Conservation (phyloP, 2,888 invertebrate genomes). For the Eristalinus aeneus region DNA sequence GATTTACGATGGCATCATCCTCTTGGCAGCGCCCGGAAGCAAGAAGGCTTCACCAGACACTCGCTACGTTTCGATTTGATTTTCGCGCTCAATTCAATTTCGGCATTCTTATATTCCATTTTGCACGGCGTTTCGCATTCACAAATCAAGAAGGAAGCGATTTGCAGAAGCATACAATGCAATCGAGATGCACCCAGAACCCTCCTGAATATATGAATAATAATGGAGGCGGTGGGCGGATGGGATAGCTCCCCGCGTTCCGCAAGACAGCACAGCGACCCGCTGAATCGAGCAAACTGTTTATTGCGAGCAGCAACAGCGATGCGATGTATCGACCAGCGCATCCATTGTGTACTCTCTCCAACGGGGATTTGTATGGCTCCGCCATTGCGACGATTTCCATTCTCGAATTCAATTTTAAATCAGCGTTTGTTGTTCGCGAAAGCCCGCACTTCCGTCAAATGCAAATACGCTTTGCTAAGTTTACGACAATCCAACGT, state of each 20-base stretch:
- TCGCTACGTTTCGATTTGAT: conserved; percentile 51
- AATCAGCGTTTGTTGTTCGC: conserved; percentile 63
- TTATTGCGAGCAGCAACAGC: conserved; percentile 43
- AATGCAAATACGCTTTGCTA: conserved; percentile 55
- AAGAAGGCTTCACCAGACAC: neutral
- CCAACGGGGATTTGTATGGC: conserved; percentile 32
- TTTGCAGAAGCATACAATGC: conserved; percentile 24
- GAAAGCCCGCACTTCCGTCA: conserved; percentile 57
- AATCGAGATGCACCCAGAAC: neutral
- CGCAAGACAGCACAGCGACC: neutral
- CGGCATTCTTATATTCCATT: conserved; percentile 27
- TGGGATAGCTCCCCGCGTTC: neutral
- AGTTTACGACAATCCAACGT: conserved; percentile 2
- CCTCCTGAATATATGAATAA: conserved; percentile 57
- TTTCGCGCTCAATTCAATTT: conserved; percentile 61
- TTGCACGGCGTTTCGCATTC: conserved; percentile 34
- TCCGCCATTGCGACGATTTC: conserved; percentile 17
- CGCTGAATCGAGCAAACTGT: conserved; percentile 33
- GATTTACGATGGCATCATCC: conserved; percentile 13
- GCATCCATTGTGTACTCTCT: neutral
- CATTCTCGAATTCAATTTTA: conserved; percentile 57
- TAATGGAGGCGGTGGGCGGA: conserved; percentile 34
- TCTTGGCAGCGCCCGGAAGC: neutral
- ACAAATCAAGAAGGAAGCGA: conserved; percentile 53
- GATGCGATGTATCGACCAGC: neutral